Evolutionary conservation across 1,140 invertebrate genomes (phyloP).

Genomic region (Camponotus floridanus): DNA sequence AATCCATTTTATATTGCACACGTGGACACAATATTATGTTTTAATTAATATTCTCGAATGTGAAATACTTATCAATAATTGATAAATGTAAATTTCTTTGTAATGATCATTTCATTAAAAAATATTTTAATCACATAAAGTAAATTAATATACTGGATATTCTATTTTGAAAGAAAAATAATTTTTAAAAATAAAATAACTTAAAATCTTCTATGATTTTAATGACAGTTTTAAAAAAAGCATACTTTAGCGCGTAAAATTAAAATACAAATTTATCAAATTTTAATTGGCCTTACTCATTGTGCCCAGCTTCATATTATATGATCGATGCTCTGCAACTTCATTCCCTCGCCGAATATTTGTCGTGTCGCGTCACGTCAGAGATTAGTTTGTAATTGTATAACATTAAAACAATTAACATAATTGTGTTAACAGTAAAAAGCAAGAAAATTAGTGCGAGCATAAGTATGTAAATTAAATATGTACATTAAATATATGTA

Average conservation of each 20-base stretch:
- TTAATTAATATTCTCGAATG: conserved; percentile 26
- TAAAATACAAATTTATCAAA: background rate
- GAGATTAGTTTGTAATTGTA: background rate
- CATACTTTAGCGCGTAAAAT: no score
- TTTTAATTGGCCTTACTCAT: background rate
- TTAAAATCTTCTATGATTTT: background rate
- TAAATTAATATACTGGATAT: background rate
- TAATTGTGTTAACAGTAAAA: background rate
- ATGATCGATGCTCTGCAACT: background rate
- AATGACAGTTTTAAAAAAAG: no score
- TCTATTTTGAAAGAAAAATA: background rate
- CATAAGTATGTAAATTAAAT: background rate
- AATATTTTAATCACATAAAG: background rate
- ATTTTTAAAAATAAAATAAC: background rate
- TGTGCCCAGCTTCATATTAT: background rate
- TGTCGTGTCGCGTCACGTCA: background rate
- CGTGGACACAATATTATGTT: background rate
- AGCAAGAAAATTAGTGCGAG: background rate
- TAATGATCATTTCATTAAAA: background rate
- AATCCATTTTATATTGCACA: background rate
- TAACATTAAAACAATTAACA: background rate
- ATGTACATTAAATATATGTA: background rate
- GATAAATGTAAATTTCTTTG: background rate
- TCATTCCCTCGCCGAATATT: no score
- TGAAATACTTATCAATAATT: no score